Evolutionary conservation across 2,888 invertebrate genomes (phyloP), one percentile per base, ranked within the genome.

Genomic region (Aleiodes leptofemur): DNA sequence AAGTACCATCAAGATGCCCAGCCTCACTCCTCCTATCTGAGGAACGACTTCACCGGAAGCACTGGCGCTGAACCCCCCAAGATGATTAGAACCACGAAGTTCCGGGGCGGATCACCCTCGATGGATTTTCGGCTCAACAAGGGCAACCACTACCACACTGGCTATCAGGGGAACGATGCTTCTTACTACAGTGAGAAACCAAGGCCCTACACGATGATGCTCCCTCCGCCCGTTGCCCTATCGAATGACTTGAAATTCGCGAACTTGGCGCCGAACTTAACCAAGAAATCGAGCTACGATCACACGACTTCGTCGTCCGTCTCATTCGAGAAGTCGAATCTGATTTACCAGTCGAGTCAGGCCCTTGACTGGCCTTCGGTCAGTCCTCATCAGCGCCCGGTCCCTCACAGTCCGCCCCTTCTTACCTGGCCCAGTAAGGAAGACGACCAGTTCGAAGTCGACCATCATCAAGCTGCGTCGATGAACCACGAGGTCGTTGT

Each of bases 141-240:
- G 81, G 71, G 81, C 82, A 51, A 82, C 82, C 43, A 77, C 23
- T 23, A 23, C 84, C 4, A 80, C 85, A 5, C 86, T 83, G 43
- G 80, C 83, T 64, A 69, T 84, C 8, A 3, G 83, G 82, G 64
- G 85, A 86, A 61, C 82, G 85, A 0, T 83, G 80, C 83, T 4
- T 84, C 83, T 4, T 84, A 81, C 64, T 85, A 85, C 69, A 78
- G 74, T 14, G 83, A 85, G 48, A 85, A 91, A 79, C 83, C 89
- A 16, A 88, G 91, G 71, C 94, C 94, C 0, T 92, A 93, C 89
- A 94, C 94, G 0, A 92, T 94, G 85, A 90, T 95, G 73, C 92
- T 94, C 76, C 94, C 95, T 13, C 94, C 95, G 11, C 94, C 94
- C 48, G 43, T 50, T 34, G 90, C 76, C 23, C 13, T 76, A 55